Conservation (phyloP, 2,797 vertebrate genomes). For the Centroberyx gerrardi region DNA sequence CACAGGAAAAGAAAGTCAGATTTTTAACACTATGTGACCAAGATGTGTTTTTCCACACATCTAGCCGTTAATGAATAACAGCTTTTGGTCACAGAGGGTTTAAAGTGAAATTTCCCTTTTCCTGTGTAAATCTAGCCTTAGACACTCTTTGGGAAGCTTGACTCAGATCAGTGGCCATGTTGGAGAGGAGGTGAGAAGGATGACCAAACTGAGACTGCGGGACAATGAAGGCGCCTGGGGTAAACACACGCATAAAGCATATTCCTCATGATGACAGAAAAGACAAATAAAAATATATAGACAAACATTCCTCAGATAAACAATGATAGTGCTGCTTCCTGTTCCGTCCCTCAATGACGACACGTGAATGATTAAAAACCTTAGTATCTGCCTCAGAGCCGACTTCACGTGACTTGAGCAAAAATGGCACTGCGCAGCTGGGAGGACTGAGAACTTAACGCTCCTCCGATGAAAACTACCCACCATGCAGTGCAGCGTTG, state of each 20-base stretch:
- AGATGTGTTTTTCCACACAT: background rate
- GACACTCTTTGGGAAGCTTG: background rate
- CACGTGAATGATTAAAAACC: constrained; percentile 9
- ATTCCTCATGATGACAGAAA: constrained; percentile 33
- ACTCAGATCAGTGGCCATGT: background rate
- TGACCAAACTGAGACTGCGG: background rate
- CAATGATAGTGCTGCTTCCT: constrained; percentile 45
- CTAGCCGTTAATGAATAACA: background rate
- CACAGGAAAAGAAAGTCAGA: background rate
- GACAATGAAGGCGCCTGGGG: constrained; percentile 41
- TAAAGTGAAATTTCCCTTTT: background rate
- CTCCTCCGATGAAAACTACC: constrained; percentile 19
- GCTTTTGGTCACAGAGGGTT: background rate
- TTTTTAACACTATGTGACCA: background rate
- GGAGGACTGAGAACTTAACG: background rate
- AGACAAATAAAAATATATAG: constrained; percentile 40
- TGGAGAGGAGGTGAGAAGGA: constrained; percentile 4
- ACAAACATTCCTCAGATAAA: constrained; percentile 70
- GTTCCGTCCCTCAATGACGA: constrained; percentile 36
- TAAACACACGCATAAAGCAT: constrained; percentile 21
- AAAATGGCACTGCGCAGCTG: constrained; percentile 38
- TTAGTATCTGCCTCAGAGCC: constrained; percentile 33
- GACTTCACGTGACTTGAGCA: constrained; percentile 28
- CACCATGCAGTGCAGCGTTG: constrained; percentile 17
- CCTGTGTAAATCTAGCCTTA: background rate